These are phyloP conservation scores for Brachionus paranguensis DNA, from an alignment of 1,140 invertebrate genomes.

Conservation along the genomic window DNA sequence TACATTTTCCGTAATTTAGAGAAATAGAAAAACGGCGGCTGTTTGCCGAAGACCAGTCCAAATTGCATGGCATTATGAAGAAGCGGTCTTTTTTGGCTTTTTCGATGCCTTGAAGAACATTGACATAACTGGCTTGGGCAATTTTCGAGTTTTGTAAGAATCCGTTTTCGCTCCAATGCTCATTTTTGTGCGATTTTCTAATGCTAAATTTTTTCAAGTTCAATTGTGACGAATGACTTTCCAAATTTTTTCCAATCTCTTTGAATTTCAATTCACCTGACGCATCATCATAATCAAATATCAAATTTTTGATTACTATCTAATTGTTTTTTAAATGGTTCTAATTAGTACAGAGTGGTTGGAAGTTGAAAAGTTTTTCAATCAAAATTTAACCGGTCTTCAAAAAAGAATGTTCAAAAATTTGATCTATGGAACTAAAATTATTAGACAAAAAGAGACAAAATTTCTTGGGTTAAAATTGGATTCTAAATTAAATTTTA, in stretches of 20 bases:
- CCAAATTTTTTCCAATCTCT: not conserved
- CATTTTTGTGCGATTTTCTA: not conserved
- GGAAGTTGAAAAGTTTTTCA: too few species aligned
- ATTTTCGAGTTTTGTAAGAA: slow-evolving; percentile 14
- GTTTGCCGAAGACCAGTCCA: slow-evolving; percentile 23
- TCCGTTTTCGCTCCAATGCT: slow-evolving; percentile 13
- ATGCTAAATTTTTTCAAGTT: not conserved
- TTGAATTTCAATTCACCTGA: not conserved
- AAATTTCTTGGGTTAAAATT: too few species aligned
- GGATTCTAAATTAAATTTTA: too few species aligned
- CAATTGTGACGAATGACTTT: slow-evolving; percentile 22
- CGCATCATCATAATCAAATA: not conserved
- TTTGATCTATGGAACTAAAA: too few species aligned
- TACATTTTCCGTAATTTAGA: not conserved
- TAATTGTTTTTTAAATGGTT: not conserved
- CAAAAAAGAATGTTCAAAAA: too few species aligned
- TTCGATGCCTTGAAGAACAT: slow-evolving; percentile 37
- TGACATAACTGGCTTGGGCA: not conserved
- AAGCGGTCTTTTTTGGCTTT: slow-evolving; percentile 25
- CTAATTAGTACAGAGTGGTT: too few species aligned
- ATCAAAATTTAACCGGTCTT: too few species aligned
- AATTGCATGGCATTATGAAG: slow-evolving; percentile 36
- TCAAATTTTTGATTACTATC: slow-evolving; percentile 11
- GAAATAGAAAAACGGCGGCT: slow-evolving; percentile 26
- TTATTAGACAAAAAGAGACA: too few species aligned